Base-by-base conservation (phyloP, 2,797 vertebrate species). In the Natrix natrix region DNA sequence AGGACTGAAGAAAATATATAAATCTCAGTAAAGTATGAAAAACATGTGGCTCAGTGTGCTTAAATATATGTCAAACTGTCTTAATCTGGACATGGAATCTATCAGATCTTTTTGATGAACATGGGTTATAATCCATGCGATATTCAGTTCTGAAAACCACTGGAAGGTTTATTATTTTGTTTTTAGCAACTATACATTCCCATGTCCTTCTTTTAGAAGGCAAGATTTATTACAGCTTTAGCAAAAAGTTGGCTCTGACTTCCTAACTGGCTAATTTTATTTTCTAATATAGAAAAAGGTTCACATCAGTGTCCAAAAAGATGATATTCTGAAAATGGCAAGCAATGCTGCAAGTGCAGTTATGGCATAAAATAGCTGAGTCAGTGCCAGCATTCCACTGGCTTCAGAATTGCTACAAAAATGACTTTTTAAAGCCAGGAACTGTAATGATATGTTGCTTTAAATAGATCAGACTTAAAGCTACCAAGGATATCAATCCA, bases 381-480 rank as follows among this genome's bases (percentile, higher is more conserved):
- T 12, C 22, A 89, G 61, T 0, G 28, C 90, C 94, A 96, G 92
- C 59, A 96, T 97, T 97, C 93, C 93, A 93, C 89, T 48, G 90
- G 93, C 89, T 95, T 95, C 94, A 95, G 90, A 95, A 95, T 20
- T 89, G 94, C 92, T 91, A 92, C 94, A 95, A 96, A 97, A 96
- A 90, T 59, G 16, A 2, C 93, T 91, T 92, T 91, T 83, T 91
- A 93, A 95, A 4, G 28, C 90, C 93, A 94, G 96, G 91, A 95
- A 96, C 93, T 94, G 92, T 87, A 93, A 95, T 57, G 89, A 69
- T 92, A 87, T 66, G 43, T n/a, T 95, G 91, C 93, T 96, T 97
- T 94, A 95, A 96, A 96, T 94, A 97, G 95, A 91, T 95, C 91
- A 92, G 93, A 92, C 54, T 91, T 95, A 96, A 96, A 96, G 88